Evolutionary conservation across 2,888 invertebrate genomes (phyloP), one percentile per base, ranked within the genome.

Genomic region (Salticus scenicus): DNA sequence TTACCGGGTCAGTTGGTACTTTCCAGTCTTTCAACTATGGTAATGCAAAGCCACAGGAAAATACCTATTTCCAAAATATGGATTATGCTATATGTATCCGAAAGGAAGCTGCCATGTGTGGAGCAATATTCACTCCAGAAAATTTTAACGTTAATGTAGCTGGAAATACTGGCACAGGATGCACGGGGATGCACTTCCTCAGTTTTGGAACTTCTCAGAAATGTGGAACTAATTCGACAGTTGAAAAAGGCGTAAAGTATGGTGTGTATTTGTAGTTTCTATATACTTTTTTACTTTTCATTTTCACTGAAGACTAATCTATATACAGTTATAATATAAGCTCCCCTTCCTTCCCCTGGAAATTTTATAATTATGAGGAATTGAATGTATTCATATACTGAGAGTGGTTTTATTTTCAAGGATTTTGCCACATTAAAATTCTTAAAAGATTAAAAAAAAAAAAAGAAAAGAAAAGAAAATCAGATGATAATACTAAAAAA

Each of bases 51-150:
- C 37, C 74, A 10, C 17, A 69, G 24, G 83, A 75, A 73, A 66
- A 57, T 10, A 74, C 78, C 1, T 87, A 87, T 42, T 79, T 77
- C 17, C 2, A 67, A 17, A 79, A 83, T 10, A 96, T 97, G 91
- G 96, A 97, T 91, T 97, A 97, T 90, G 95, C 96, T 88, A 94
- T 96, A 88, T 97, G 97, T 90, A 93, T 97, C 57, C 92, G 97
- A 57, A 95, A 94, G 90, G 97, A 97, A 91, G 93, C 95, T 86
- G 96, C 96, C 90, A 97, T 97, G 90, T 97, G 97, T 41, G 82
- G 74, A 2, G 76, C 76, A 17, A 76, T 63, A n/a, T 85, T 85
- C 63, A 66, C 31, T 2, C 20, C 69, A 14, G 79, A 85, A 4
- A 73, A 72, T 24, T 85, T 85, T 20, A 77, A 73, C n/a, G 79